Percentiles rank a stretch among this genome's conserved stretches.
Evolutionary conservation across 2,888 invertebrate species (phyloP).

Genomic region (Yponomeuta malinellus): DNA sequence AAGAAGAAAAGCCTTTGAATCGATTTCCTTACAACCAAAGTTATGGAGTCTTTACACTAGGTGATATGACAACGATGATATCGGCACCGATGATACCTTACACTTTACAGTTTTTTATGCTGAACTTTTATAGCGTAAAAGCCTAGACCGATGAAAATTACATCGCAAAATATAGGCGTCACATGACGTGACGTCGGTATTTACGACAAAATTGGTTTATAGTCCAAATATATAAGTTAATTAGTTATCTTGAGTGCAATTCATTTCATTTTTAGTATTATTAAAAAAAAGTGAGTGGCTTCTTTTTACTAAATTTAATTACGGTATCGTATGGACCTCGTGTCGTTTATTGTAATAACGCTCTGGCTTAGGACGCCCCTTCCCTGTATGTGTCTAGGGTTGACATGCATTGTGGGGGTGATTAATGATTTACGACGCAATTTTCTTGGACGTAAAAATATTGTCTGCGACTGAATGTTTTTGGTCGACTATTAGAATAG

Average conservation of each 20-base stretch:
- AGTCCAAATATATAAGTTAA: too few species aligned
- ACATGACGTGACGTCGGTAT: too few species aligned
- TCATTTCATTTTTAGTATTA: too few species aligned
- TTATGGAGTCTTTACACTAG: constrained; percentile 26
- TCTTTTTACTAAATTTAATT: background rate
- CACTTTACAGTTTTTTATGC: too few species aligned
- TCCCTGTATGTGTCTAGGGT: constrained; percentile 53
- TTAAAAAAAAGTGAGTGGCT: too few species aligned
- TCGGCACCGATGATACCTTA: too few species aligned
- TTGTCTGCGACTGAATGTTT: constrained; percentile 12
- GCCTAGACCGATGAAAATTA: too few species aligned
- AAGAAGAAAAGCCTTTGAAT: constrained; percentile 48
- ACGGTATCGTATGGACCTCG: background rate
- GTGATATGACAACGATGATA: background rate
- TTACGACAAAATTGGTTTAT: too few species aligned
- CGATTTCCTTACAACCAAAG: constrained; percentile 64
- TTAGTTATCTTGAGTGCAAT: too few species aligned
- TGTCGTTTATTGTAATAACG: background rate
- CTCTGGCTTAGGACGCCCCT: constrained; percentile 42
- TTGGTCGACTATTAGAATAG: constrained; percentile 4
- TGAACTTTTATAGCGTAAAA: too few species aligned
- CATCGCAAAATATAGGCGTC: too few species aligned
- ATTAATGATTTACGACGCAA: constrained; percentile 67
- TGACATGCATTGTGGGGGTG: constrained; percentile 68
- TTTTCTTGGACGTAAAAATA: constrained; percentile 55